Evolutionary conservation across 2,888 invertebrate genomes (phyloP), one percentile per base, ranked within the genome.

Genomic region (Conus canariensis): DNA sequence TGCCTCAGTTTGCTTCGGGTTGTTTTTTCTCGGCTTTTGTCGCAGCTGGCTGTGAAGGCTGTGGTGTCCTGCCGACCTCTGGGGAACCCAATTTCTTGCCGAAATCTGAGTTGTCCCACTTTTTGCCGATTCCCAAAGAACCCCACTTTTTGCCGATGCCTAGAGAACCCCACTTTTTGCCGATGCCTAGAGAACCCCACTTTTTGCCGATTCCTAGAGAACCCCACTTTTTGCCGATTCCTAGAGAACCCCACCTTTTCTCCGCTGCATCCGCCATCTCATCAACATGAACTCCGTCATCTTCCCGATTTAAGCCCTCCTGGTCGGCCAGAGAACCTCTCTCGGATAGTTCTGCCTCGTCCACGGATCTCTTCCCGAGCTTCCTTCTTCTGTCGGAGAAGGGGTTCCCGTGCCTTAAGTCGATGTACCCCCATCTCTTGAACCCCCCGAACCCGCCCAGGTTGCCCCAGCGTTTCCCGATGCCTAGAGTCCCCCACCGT

Each of bases 391-490:
- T 9, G 22, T 9, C 10, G 45, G 14, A 58, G 82, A 9, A 16
- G 19, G 80, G 82, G 56, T 83, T 58, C 56, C 58, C 14, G 82
- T 58, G 22, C 3, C 85, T 60, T n/a, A 85, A 16, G 10, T 25
- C 59, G 7, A 60, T 25, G 60, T 16, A 85, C 0, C 59, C 85
- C 85, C 85, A 59, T 12, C 85, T 19, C 60, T 60, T 85, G 60
- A 59, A 60, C 14, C 60, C 85, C 85, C 60, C 85, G 16, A 85
- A 85, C 2, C 85, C 85, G 0, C 67, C 87, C 30, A 87, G 70
- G 67, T 25, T 56, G 3, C 87, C 67, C 87, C 87, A 87, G 22
- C 87, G 87, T 70, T 87, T 87, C 19, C 87, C 85, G 25, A 85
- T 85, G 45, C 87, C 56, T 22, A 87, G 67, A 1, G 87, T 45